Conservation (phyloP, 2,888 invertebrate genomes). For the Suillia variegata region DNA sequence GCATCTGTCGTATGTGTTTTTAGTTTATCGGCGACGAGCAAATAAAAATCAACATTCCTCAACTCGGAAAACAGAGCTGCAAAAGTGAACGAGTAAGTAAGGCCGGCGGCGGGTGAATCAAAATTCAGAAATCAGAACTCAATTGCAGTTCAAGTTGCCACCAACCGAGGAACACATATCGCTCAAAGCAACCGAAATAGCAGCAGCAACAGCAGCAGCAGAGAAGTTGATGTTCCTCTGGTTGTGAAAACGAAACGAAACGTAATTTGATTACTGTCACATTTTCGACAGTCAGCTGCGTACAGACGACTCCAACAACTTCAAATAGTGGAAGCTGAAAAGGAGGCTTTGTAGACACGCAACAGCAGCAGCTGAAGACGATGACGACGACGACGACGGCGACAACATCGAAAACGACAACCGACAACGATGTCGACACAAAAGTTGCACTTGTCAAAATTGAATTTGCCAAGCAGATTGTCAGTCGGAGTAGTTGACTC, state of each 20-base stretch:
- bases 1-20: too few species aligned
- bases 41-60: not conserved
- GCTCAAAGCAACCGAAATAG: slow-evolving; percentile 9
- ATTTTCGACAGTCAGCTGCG: not conserved
- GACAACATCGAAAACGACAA: not conserved
- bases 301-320: too few species aligned
- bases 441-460: slow-evolving; percentile 1
- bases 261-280: not conserved
- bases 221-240: too few species aligned
- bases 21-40: too few species aligned
- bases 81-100: too few species aligned
- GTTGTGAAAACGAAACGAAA: too few species aligned
- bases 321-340: too few species aligned
- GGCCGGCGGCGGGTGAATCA: too few species aligned
- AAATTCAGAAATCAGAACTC: too few species aligned
- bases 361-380: not conserved
- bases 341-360: not conserved
- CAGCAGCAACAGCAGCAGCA: slow-evolving; percentile 1
- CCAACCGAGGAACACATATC: too few species aligned
- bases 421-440: not conserved
- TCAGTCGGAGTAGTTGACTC: not conserved
- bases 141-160: too few species aligned
- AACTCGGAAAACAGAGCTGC: slow-evolving; percentile 12
- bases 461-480: not conserved
- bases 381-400: not conserved